Evolutionary conservation across 37 sponge, comb jelly and placozoan genomes (phyloP).

Genomic region (Amphimedon queenslandica): DNA sequence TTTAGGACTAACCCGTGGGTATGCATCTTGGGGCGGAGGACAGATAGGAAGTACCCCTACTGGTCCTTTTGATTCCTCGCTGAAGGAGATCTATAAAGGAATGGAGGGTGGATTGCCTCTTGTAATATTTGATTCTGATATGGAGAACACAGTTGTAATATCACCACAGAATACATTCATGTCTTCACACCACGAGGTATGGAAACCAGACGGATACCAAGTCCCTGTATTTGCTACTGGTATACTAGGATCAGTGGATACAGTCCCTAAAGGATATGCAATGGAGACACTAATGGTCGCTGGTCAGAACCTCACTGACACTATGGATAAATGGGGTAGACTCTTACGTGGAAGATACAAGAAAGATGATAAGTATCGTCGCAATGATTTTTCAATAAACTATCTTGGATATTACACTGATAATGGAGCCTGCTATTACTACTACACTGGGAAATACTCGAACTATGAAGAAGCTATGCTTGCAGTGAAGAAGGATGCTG

Average conservation of each 20-base stretch:
- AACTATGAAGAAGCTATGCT: slow-evolving; percentile 75
- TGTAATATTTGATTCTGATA: slow-evolving; percentile 42
- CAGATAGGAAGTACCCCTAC: neutral
- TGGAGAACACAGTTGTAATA: slow-evolving; percentile 57
- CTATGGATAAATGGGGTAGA: slow-evolving; percentile 54
- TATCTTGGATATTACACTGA: slow-evolving; percentile 87
- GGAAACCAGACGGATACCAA: neutral
- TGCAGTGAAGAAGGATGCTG: slow-evolving; percentile 58
- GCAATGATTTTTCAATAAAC: slow-evolving; percentile 66
- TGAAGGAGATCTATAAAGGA: slow-evolving; percentile 1
- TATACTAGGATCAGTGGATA: neutral
- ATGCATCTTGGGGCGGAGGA: slow-evolving; percentile 28
- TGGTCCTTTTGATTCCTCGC: neutral
- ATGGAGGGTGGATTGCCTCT: slow-evolving; percentile 72
- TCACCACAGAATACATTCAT: slow-evolving; percentile 65
- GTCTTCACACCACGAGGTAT: slow-evolving; percentile 48
- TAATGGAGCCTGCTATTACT: slow-evolving; percentile 83
- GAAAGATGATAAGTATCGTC: slow-evolving; percentile 29
- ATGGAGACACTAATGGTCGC: slow-evolving; percentile 46
- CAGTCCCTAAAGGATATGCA: slow-evolving; percentile 41
- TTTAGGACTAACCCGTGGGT: slow-evolving; percentile 25
- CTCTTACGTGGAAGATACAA: slow-evolving; percentile 17
- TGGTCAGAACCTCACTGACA: slow-evolving; percentile 41
- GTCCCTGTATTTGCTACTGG: neutral
- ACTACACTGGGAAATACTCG: slow-evolving; percentile 50